These are phyloP conservation scores for Staurois parvus DNA, from an alignment of 2,797 vertebrate species.

Conservation along the genomic window DNA sequence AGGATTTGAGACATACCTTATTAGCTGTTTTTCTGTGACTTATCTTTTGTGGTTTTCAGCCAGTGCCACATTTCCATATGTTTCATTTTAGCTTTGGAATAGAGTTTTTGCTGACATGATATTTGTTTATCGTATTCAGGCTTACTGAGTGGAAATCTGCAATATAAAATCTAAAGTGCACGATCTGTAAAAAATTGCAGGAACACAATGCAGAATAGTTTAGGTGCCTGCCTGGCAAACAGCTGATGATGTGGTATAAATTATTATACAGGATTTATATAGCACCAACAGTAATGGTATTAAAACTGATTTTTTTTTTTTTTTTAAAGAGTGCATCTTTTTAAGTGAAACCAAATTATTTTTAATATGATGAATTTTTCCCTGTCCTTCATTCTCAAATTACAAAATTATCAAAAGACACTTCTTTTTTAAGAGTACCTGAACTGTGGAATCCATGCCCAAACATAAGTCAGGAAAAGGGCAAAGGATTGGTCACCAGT, in stretches of 20 bases:
- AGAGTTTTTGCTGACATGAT: conserved; percentile 33
- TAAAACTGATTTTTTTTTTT: too few species aligned
- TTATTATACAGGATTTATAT: too few species aligned
- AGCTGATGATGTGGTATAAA: background rate
- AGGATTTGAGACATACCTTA: conserved; percentile 56
- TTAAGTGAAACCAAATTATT: background rate
- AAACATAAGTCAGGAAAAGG: too few species aligned
- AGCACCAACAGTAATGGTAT: too few species aligned
- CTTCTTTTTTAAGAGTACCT: too few species aligned
- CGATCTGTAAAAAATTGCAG: background rate
- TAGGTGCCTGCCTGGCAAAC: background rate
- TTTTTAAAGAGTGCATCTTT: background rate
- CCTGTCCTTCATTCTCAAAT: background rate
- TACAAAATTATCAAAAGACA: too few species aligned
- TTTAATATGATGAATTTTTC: background rate
- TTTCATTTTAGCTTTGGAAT: conserved; percentile 51
- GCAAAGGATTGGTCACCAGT: too few species aligned
- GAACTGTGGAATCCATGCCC: too few species aligned
- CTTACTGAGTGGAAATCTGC: background rate
- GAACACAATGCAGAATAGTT: background rate
- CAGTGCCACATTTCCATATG: conserved; percentile 37
- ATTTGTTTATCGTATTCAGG: conserved; percentile 42
- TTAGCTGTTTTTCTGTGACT: conserved; percentile 46
- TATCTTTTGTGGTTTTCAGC: conserved; percentile 48
- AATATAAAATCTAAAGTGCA: background rate